A percentile compares a stretch with the other conserved stretches of the same genome.
These are phyloP conservation scores for Drosophila busckii DNA, from an alignment of 1,140 invertebrate species.

Conservation along the genomic window DNA sequence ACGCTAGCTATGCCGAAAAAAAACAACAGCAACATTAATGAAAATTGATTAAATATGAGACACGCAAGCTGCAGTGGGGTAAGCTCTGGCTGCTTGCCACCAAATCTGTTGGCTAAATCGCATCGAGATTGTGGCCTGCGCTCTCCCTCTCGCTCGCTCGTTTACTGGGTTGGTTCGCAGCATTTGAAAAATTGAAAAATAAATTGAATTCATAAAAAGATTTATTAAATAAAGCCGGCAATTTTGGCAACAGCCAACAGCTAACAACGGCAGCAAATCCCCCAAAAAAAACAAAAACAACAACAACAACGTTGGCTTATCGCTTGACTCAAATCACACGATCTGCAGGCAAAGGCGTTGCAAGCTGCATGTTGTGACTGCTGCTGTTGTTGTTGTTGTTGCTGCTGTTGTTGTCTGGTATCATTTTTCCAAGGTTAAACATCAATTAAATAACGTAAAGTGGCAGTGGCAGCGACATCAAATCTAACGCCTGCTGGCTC, in stretches of 20 bases:
- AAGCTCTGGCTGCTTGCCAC: conserved; percentile 1
- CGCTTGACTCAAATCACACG: conserved; percentile 48
- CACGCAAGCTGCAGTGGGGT: conserved; percentile 51
- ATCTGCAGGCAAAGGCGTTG: conserved; percentile 5
- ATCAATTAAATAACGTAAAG: conserved; percentile 70
- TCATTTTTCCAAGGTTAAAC: conserved; percentile 67
- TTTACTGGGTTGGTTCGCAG: conserved; percentile 4
- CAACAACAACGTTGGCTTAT: conserved; percentile 62
- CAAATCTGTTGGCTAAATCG: conserved; percentile 34
- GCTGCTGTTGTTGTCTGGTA: conserved; percentile 34
- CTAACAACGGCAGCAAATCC: conserved; percentile 12
- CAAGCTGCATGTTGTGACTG: not conserved
- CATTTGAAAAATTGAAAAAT: conserved; percentile 69
- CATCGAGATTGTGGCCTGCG: conserved; percentile 9
- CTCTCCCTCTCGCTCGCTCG: not conserved
- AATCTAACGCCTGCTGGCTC: conserved; percentile 51
- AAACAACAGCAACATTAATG: conserved; percentile 15
- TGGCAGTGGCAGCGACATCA: conserved; percentile 40
- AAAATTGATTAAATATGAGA: conserved; percentile 76
- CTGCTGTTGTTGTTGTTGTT: conserved; percentile 11
- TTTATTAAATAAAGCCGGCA: conserved; percentile 65
- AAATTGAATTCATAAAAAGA: conserved; percentile 73
- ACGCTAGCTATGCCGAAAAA: too few species aligned
- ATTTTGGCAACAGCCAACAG: conserved; percentile 55
- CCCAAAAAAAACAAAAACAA: conserved; percentile 33